phyloP scores from a whole-genome alignment of 2,888 invertebrate genomes.

The Luperina nickerlii region DNA sequence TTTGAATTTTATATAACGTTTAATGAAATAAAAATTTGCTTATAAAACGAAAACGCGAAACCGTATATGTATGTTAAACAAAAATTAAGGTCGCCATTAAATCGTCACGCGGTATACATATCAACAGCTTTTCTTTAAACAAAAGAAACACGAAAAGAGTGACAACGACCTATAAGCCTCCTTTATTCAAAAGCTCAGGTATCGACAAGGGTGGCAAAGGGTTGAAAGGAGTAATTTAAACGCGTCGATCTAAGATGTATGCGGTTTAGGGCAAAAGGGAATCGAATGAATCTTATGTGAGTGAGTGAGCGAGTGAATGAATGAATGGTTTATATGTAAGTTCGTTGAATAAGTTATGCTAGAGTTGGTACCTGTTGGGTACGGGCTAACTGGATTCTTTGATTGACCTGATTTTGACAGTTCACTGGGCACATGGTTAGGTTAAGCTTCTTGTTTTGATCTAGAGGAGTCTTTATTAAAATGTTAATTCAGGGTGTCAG shows the following conservation, averaged over 20 bases:
- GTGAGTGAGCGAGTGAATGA: constrained; percentile 33
- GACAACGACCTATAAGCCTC: constrained; percentile 28
- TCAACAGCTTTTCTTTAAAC: background rate
- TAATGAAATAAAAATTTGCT: background rate
- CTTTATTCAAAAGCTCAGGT: constrained; percentile 54
- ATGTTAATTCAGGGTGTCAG: no score
- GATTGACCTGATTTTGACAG: background rate
- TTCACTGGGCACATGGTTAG: background rate
- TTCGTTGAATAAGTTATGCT: constrained; percentile 48
- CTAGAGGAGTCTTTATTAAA: background rate
- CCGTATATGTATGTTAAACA: background rate
- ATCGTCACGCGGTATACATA: no score
- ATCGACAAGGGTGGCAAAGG: constrained; percentile 54
- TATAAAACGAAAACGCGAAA: background rate
- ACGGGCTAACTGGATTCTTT: constrained; percentile 18
- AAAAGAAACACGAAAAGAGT: constrained; percentile 8
- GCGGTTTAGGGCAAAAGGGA: constrained; percentile 55
- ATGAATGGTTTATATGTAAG: constrained; percentile 35
- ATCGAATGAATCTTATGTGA: constrained; percentile 54
- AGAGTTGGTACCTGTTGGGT: constrained; percentile 4
- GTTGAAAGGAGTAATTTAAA: constrained; percentile 59
- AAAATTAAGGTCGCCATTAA: background rate
- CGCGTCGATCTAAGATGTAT: constrained; percentile 56
- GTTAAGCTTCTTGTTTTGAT: background rate
- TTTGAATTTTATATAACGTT: background rate